A percentile compares a stretch with the other conserved stretches of the same genome.
Conservation (phyloP, 2,797 vertebrate species). For the Dicrostonyx torquatus region DNA sequence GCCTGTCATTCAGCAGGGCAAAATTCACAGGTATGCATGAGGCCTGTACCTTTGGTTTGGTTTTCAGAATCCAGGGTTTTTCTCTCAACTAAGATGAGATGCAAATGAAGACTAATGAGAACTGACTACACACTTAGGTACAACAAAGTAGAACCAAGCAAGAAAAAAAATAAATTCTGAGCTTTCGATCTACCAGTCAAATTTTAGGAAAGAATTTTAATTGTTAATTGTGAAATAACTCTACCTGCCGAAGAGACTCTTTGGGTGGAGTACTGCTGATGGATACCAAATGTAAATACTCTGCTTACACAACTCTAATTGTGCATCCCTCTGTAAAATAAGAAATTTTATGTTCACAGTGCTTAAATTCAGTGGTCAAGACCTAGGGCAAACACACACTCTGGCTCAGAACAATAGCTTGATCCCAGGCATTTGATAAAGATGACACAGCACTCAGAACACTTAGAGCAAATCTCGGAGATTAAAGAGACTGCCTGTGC, state of each 20-base stretch:
- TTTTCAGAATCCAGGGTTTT: background rate
- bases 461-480: background rate
- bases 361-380: background rate
- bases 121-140: background rate
- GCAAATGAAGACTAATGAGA: conserved; percentile 11
- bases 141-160: background rate
- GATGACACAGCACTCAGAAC: background rate
- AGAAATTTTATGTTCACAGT: conserved; percentile 13
- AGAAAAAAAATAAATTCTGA: background rate
- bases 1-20: background rate
- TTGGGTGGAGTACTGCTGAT: background rate
- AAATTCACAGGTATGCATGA: background rate
- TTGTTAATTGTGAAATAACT: conserved; percentile 26
- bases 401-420: background rate
- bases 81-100: background rate
- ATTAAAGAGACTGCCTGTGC: background rate
- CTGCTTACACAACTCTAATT: background rate
- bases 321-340: background rate
- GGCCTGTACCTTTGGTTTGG: background rate
- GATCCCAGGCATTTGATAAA: background rate
- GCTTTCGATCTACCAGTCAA: background rate
- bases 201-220: background rate
- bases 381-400: background rate
- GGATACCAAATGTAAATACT: background rate
- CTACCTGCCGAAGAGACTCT: background rate